These are phyloP conservation scores for Lepidurus arcticus DNA, from an alignment of 1,140 invertebrate genomes.

Conservation along the genomic window DNA sequence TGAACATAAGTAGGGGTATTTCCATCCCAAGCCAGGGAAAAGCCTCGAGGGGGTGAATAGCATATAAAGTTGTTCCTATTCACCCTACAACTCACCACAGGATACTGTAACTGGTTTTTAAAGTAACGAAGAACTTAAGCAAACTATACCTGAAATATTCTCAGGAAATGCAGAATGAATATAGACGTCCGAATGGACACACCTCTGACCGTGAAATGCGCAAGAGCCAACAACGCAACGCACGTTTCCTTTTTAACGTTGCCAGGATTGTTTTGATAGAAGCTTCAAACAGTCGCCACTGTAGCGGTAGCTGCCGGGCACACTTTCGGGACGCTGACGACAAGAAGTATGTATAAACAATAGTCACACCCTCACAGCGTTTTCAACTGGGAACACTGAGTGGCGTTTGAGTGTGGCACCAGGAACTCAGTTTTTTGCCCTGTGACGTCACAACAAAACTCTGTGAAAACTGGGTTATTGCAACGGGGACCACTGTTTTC, in stretches of 20 bases:
- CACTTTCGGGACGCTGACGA: no score
- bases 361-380: no score
- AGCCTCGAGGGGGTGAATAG: no score
- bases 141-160: not conserved
- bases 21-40: no score
- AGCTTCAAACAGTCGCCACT: not conserved
- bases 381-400: no score
- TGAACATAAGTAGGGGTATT: no score
- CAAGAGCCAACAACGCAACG: conserved; percentile 20
- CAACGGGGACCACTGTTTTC: not conserved
- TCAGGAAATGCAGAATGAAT: not conserved
- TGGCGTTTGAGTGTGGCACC: no score
- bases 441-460: not conserved
- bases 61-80: no score
- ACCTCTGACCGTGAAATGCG: conserved; percentile 9
- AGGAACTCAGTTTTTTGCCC: no score
- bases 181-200: not conserved
- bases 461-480: not conserved
- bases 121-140: not conserved
- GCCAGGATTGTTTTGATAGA: conserved; percentile 13
- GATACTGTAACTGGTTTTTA: no score
- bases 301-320: not conserved
- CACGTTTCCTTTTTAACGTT: not conserved
- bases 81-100: no score
- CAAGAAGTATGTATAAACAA: no score